Percentiles rank a stretch among this genome's conserved stretches.
Evolutionary conservation across 2,888 invertebrate genomes (phyloP).

Genomic region (Acleris emargana): DNA sequence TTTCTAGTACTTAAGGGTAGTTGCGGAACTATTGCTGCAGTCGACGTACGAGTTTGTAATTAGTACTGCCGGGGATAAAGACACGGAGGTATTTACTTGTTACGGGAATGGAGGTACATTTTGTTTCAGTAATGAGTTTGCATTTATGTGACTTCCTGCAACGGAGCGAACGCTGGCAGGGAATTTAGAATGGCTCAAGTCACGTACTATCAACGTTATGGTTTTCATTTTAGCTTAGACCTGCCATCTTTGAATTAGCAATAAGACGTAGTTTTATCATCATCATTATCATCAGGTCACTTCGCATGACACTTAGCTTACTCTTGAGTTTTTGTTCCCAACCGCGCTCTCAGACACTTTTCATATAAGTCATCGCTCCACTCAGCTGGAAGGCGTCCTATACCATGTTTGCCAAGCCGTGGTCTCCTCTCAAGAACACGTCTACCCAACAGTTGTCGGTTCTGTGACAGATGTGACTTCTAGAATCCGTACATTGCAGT

Average conservation of each 20-base stretch:
- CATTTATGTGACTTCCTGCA: constrained; percentile 17
- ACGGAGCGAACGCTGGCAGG: background rate
- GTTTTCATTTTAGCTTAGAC: background rate
- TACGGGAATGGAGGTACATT: constrained; percentile 17
- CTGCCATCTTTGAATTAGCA: no score
- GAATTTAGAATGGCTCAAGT: background rate
- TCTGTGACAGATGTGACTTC: no score
- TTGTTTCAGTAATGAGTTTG: constrained; percentile 19
- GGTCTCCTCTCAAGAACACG: no score
- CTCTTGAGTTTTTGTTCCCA: no score
- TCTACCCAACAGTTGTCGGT: no score
- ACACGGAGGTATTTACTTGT: constrained; percentile 39
- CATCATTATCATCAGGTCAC: no score
- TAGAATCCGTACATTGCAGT: no score
- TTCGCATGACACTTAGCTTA: no score
- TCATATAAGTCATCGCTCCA: no score
- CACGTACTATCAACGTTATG: background rate
- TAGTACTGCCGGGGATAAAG: constrained; percentile 42
- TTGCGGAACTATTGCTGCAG: constrained; percentile 22
- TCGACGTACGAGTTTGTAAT: constrained; percentile 41
- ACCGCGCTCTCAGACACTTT: no score
- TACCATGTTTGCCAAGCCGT: no score
- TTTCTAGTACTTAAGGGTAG: constrained; percentile 37
- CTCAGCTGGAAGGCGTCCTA: no score
- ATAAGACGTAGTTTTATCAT: background rate